Base-by-base conservation (phyloP, 2,888 invertebrate genomes). In the Tineola bisselliella region DNA sequence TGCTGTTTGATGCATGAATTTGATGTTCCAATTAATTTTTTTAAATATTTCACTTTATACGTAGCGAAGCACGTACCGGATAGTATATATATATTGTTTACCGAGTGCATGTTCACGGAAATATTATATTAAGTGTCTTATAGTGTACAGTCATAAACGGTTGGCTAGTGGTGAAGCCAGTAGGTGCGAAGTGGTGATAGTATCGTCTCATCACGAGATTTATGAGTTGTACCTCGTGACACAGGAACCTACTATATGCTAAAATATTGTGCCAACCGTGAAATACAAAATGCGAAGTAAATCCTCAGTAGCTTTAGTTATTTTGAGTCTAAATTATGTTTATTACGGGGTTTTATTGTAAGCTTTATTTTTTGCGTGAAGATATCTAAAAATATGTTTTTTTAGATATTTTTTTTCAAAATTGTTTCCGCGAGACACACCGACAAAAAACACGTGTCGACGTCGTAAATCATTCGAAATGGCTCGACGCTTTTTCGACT, bases 381-480 rank as follows among this genome's bases (percentile, higher is more conserved):
- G n/a, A n/a, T n/a, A n/a, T n/a, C n/a, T n/a, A n/a, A n/a, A n/a
- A n/a, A n/a, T n/a, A n/a, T n/a, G n/a, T n/a, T n/a, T n/a, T n/a
- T n/a, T n/a, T n/a, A n/a, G n/a, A n/a, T n/a, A n/a, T n/a, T n/a
- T n/a, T n/a, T n/a, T n/a, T n/a, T n/a, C 81, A 74, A 83, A 84
- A 86, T 83, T 77, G 83, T 86, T 86, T 84, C 86, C 84, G 83
- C 77, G 75, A 79, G 75, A 73, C 69, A 69, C 71, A 68, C 70
- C 69, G 44, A 75, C 82, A 86, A 86, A 87, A 87, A 86, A 76
- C 77, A 84, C 81, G 87, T 87, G 87, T 87, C 76, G 77, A 73
- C 70, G 77, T 75, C 82, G 84, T 87, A 87, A 87, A 87, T 86
- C 86, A 87, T 84, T 81, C 78, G 67, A 70, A 67, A 67, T 67